Evolutionary conservation across 2,113 vertebrate genomes (phyloP).

Genomic region (Sisor rabdophorus): DNA sequence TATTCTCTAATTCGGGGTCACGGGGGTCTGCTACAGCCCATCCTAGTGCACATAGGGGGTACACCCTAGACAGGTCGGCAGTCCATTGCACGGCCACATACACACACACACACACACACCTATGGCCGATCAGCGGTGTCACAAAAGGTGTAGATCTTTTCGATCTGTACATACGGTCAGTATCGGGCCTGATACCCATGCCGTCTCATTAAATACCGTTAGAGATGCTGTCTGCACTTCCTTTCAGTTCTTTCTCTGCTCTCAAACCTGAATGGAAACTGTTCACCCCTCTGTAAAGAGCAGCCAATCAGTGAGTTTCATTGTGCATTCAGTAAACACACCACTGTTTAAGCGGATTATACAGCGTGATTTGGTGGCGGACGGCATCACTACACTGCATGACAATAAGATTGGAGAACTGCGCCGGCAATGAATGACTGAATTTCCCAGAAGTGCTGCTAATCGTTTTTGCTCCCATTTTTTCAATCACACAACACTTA

Average conservation of each 20-base stretch:
- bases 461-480: neutral
- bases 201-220: no score
- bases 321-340: constrained; percentile 28
- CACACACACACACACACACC: no score
- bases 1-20: no score
- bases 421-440: constrained; percentile 31
- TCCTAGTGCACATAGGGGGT: no score
- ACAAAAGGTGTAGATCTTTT: no score
- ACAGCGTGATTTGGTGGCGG: constrained; percentile 39
- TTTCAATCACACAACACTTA: neutral
- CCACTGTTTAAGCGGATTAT: constrained; percentile 49
- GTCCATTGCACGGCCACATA: no score
- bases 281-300: constrained; percentile 36
- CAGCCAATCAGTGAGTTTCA: constrained; percentile 31
- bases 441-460: neutral
- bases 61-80: no score
- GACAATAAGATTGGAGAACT: constrained; percentile 27
- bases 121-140: no score
- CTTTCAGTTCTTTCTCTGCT: constrained; percentile 18
- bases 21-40: no score
- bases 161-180: no score
- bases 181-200: no score
- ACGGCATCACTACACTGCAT: constrained; percentile 44
- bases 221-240: neutral
- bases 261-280: constrained; percentile 16